Base-by-base conservation (phyloP, 1,140 invertebrate species). In the Drosophila ohnishii region DNA sequence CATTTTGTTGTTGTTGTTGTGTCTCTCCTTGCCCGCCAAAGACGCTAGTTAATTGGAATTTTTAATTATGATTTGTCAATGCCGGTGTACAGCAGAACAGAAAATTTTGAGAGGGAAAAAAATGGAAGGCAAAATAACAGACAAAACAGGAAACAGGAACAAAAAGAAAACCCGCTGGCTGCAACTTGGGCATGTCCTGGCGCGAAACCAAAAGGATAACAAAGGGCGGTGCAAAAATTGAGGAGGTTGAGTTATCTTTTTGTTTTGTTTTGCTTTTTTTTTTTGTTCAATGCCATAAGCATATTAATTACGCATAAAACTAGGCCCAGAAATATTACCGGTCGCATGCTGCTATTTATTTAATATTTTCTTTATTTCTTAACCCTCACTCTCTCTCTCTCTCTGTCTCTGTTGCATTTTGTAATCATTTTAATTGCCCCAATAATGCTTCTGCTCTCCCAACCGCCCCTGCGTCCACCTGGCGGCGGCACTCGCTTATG, bases 51-150 rank as follows among this genome's bases (percentile, higher is more conserved):
- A 84, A 84, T 84, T 84, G 80, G 76, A 84, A 84, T 84, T 84
- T 84, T 84, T 84, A 84, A 84, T 84, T 84, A 84, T 84, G 80
- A 84, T 84, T 84, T 84, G 80, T 84, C 80, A 84, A 72, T 73
- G 72, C 64, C 47, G 45, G 39, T 37, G 51, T 55, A 35, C 35
- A 34, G 61, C 22, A 63, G 8, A 65, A 59, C 58, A 63, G 19
- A 34, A n/a, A 35, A 61, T 42, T 37, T n/a, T 13, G 30, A 61
- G 37, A 55, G 61, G 61, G 34, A 32, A 22, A 39, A 39, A 42
- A 30, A n/a, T 3, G 10, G 28, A 44, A 39, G 32, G 63, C 30
- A 59, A 55, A 59, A 51, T 25, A 58, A 56, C 19, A 45, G 45
- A 57, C 42, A 66, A 72, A 58, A 56, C 32, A 35, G 32, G 34